A percentile compares a stretch with the other conserved stretches of the same genome.
These are phyloP conservation scores for Ptyas mucosa DNA, from an alignment of 2,113 vertebrate species.

Conservation along the genomic window DNA sequence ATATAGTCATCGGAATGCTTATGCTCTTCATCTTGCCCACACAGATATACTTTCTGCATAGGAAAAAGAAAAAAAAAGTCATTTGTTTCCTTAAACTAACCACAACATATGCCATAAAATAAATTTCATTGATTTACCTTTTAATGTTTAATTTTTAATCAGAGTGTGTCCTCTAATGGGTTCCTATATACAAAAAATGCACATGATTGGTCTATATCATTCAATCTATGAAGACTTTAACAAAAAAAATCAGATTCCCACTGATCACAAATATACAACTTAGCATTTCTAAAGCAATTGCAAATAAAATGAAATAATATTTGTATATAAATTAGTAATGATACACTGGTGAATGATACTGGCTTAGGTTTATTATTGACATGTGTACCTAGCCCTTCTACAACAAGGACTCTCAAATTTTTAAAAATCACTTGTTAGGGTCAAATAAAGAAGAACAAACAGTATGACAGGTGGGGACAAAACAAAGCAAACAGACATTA, in stretches of 20 bases:
- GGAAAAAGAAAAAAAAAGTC: slow-evolving; percentile 47
- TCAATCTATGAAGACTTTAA: slow-evolving; percentile 68
- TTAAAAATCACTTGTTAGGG: background rate
- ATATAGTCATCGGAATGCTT: slow-evolving; percentile 80
- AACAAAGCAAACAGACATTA: background rate
- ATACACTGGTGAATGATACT: background rate
- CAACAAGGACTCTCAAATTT: background rate
- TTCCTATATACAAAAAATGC: slow-evolving; percentile 80
- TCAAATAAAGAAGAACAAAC: background rate
- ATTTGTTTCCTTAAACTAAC: slow-evolving; percentile 69
- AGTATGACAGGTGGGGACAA: slow-evolving; percentile 7
- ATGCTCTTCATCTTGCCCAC: slow-evolving; percentile 76
- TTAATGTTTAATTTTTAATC: slow-evolving; percentile 81
- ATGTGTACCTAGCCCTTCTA: slow-evolving; percentile 28
- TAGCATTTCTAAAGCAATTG: slow-evolving; percentile 49
- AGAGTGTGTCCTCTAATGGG: slow-evolving; percentile 80
- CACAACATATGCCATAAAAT: slow-evolving; percentile 71
- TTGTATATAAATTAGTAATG: slow-evolving; percentile 30
- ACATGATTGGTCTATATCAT: slow-evolving; percentile 78
- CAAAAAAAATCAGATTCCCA: slow-evolving; percentile 57
- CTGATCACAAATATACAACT: slow-evolving; percentile 51
- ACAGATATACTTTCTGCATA: slow-evolving; percentile 75
- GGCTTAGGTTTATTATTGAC: slow-evolving; percentile 15
- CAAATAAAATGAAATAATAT: slow-evolving; percentile 1
- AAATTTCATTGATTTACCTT: slow-evolving; percentile 80